phyloP scores from a whole-genome alignment of 2,888 invertebrate species.

The Druceiella hillmani region DNA sequence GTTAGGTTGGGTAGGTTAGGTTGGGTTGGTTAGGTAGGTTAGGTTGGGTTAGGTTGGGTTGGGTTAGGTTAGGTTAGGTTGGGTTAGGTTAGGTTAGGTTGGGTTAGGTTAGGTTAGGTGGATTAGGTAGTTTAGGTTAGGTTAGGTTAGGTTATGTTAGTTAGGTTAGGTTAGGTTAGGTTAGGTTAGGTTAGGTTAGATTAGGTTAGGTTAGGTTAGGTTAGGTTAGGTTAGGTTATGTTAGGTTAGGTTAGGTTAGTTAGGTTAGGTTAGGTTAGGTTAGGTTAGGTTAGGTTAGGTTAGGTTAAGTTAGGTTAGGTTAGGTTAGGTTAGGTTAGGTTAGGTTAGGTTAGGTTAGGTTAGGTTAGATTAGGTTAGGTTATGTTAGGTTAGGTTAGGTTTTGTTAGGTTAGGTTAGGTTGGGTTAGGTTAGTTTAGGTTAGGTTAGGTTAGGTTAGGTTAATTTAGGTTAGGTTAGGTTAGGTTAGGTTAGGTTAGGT shows the following conservation, averaged over 20 bases:
- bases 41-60: conserved; percentile 16
- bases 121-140: conserved; percentile 6
- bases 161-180: conserved; percentile 5
- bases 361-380: conserved; percentile 14
- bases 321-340: conserved; percentile 16
- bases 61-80: conserved; percentile 17
- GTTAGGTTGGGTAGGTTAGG: conserved; percentile 15
- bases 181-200: conserved; percentile 5
- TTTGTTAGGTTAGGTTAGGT: conserved; percentile 5
- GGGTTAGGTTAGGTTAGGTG: conserved; percentile 5
- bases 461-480: conserved; percentile 9
- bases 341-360: conserved; percentile 14
- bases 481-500: conserved; percentile 14
- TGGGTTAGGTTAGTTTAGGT: neutral
- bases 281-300: conserved; percentile 20
- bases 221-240: conserved; percentile 14
- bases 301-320: conserved; percentile 20
- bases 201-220: conserved; percentile 5
- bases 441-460: neutral
- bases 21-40: conserved; percentile 14
- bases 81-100: conserved; percentile 5
- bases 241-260: conserved; percentile 18
- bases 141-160: neutral
- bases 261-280: conserved; percentile 18
- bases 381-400: conserved; percentile 13